Conservation (phyloP, 2,888 invertebrate genomes). For the Venustoraphidia nigricollis region DNA sequence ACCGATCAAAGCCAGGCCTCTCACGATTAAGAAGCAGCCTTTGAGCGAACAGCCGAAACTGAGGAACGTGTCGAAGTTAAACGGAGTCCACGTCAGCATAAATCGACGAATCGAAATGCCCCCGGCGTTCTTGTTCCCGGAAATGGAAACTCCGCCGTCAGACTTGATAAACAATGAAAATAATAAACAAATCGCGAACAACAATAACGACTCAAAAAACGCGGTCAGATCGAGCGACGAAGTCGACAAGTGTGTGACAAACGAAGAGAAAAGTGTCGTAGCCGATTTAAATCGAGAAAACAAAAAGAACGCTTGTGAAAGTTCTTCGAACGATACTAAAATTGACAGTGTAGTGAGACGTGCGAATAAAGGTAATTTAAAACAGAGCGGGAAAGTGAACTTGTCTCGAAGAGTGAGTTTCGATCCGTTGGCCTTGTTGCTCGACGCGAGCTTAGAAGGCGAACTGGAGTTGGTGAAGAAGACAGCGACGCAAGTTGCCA, state of each 20-base stretch:
- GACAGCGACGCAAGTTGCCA: conserved; percentile 84
- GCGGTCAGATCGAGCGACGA: conserved; percentile 21
- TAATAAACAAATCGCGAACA: conserved; percentile 7
- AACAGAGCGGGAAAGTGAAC: conserved; percentile 57
- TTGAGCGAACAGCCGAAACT: conserved; percentile 65
- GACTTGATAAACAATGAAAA: conserved; percentile 32
- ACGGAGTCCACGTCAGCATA: conserved; percentile 49
- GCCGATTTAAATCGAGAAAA: conserved; percentile 9
- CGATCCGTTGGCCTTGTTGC: conserved; percentile 86
- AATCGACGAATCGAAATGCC: conserved; percentile 70
- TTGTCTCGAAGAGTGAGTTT: conserved; percentile 82
- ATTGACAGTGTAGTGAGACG: conserved; percentile 47
- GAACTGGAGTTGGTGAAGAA: conserved; percentile 93
- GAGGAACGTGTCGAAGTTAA: conserved; percentile 41
- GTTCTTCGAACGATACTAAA: conserved; percentile 31
- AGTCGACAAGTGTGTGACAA: conserved; percentile 24
- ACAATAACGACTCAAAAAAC: conserved; percentile 2
- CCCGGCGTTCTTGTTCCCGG: conserved; percentile 65
- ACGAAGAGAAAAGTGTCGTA: conserved; percentile 3
- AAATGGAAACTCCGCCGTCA: conserved; percentile 47
- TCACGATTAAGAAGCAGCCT: conserved; percentile 73
- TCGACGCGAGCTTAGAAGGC: conserved; percentile 96
- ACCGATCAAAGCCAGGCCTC: conserved; percentile 64
- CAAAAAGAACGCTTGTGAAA: neutral
- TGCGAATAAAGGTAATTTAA: conserved; percentile 65